Conservation (phyloP, 2,113 vertebrate genomes). For the Phyllostomus hastatus region DNA sequence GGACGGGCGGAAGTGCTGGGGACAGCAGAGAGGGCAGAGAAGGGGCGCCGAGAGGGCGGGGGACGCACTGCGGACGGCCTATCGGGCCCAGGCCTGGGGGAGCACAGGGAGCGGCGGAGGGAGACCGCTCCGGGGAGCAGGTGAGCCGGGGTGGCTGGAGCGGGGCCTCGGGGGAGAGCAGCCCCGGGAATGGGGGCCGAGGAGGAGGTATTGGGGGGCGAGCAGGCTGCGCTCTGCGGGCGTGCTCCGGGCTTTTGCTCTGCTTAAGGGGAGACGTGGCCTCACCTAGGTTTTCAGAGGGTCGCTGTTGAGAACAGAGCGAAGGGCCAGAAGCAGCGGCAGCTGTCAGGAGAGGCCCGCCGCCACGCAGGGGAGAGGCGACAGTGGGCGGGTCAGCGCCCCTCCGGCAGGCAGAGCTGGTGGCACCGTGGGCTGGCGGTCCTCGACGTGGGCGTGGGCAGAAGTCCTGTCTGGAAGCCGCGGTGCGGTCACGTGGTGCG, state of each 20-base stretch:
- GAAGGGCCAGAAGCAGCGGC: not conserved
- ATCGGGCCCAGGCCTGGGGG: not conserved
- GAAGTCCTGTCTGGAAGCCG: not conserved
- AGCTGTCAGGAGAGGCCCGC: not conserved
- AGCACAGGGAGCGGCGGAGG: not conserved
- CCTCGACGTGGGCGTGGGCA: rapidly evolving
- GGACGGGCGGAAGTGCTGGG: not conserved
- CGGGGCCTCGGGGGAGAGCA: not conserved
- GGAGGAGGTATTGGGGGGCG: not conserved
- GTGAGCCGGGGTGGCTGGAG: not conserved
- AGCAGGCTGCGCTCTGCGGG: not conserved
- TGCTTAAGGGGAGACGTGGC: not conserved
- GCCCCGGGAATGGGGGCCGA: not conserved
- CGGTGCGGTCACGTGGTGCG: too few relatives aligned
- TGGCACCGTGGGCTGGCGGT: not conserved
- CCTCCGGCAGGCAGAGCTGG: not conserved
- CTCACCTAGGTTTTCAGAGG: not conserved
- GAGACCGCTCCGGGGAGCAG: not conserved
- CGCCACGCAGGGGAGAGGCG: rapidly evolving
- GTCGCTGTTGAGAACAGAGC: not conserved
- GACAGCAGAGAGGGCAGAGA: not conserved
- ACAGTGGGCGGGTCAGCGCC: rapidly evolving
- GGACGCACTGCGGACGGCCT: not conserved
- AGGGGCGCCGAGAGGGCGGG: not conserved
- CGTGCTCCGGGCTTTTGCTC: not conserved